Base-by-base conservation (phyloP, 2,113 vertebrate species). In the Craseonycteris thonglongyai region DNA sequence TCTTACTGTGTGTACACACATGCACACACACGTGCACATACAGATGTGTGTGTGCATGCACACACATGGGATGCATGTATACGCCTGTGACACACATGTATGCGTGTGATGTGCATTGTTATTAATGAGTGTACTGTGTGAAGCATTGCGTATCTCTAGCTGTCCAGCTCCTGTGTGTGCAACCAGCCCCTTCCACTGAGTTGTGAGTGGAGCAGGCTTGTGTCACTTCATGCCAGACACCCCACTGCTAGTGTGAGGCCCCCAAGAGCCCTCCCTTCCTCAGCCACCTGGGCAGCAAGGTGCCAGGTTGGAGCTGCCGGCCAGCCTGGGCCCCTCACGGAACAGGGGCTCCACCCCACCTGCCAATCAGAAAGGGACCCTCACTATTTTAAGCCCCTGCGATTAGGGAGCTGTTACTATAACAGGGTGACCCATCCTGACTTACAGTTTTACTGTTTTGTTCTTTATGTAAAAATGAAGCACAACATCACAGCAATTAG, bases 251-350 rank as follows among this genome's bases (percentile, higher is more conserved):
- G n/a, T 1, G 11, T 56, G 61, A 21, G 6, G 13, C 21, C 28
- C 28, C n/a, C 5, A 15, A 2, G 16, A 6, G 5, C 4, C 38
- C 22, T 5, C 3, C 9, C 11, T 3, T 28, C 19, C 24, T 15
- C 3, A 1, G 33, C 8, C 7, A 5, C 51, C 3, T 14, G 30
- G 38, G 30, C 35, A 38, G 40, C 51, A 30, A 9, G 49, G 28
- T 1, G 0, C 26, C 19, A 2, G 28, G 2, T 0, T 2, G 3
- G 13, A 65, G 58, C 33, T 26, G 12, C 30, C 11, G 1, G 1
- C 5, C 30, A 54, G 51, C 49, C 49, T 51, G 49, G 49, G 11
- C 49, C 49, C 35, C 28, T 22, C 10, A 0, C 42, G 7, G 24
- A 26, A 0, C 14, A 14, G 28, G 28, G 15, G 42, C 12, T 8